Evolutionary conservation across 2,797 vertebrate species (phyloP).

Genomic region (Siniperca obscura): DNA sequence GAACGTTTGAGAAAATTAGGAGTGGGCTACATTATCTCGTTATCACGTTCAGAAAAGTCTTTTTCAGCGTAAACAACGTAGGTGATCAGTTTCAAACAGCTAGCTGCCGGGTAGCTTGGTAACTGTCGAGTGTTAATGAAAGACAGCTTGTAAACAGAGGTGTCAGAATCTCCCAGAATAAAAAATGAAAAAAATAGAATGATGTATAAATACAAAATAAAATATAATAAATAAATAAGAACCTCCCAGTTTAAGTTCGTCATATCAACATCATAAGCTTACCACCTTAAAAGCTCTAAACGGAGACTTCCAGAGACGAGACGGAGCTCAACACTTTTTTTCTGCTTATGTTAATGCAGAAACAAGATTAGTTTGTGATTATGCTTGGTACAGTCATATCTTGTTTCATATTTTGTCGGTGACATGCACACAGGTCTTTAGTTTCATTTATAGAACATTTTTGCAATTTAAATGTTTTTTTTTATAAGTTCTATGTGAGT

Average conservation of each 20-base stretch:
- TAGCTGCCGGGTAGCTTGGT: too few species aligned
- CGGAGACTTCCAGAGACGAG: neutral
- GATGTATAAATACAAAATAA: too few species aligned
- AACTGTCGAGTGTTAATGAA: too few species aligned
- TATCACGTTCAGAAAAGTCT: too few species aligned
- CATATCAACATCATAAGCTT: neutral
- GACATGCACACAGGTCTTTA: neutral
- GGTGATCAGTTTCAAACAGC: too few species aligned
- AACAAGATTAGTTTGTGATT: neutral
- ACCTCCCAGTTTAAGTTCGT: neutral
- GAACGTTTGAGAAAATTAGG: too few species aligned
- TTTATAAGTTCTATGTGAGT: neutral
- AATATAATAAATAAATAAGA: neutral
- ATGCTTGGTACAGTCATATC: neutral
- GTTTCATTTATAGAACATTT: neutral
- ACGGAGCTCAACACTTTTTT: neutral
- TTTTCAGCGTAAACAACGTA: too few species aligned
- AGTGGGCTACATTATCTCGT: too few species aligned
- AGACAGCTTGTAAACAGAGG: neutral
- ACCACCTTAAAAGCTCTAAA: neutral
- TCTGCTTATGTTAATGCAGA: neutral
- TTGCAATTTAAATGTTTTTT: neutral
- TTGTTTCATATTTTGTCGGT: neutral
- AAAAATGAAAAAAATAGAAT: too few species aligned
- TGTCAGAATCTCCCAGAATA: too few species aligned